These are phyloP conservation scores for Mus spicilegus DNA, from an alignment of 2,113 vertebrate species.

Conservation along the genomic window DNA sequence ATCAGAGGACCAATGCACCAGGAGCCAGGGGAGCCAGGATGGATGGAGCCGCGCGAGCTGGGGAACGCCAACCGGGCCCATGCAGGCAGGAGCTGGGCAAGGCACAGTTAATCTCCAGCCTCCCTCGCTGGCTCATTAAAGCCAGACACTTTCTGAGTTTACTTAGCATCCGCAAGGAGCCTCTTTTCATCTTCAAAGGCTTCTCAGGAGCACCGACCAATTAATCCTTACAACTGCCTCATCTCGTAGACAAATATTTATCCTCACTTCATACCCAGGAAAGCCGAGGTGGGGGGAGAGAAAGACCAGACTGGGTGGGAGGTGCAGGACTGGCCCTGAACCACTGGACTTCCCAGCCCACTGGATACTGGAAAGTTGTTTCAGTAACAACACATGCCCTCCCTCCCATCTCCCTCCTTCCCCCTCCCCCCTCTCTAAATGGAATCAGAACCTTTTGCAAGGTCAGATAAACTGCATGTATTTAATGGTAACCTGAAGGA, in stretches of 20 bases:
- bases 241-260: slow-evolving; percentile 81
- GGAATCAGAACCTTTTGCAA: slow-evolving; percentile 79
- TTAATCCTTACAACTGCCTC: slow-evolving; percentile 81
- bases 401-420: not conserved
- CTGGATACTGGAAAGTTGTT: slow-evolving; percentile 57
- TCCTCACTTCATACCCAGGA: slow-evolving; percentile 74
- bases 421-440: slow-evolving; percentile 53
- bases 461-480: slow-evolving; percentile 80
- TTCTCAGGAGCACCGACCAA: slow-evolving; percentile 75
- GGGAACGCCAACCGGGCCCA: not conserved
- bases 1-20: not conserved
- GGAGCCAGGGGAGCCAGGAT: not conserved
- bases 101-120: slow-evolving; percentile 77
- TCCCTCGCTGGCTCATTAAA: slow-evolving; percentile 77
- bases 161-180: slow-evolving; percentile 71
- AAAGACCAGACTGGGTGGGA: not conserved
- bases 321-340: not conserved
- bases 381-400: slow-evolving; percentile 47
- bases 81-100: slow-evolving; percentile 49
- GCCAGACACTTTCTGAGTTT: slow-evolving; percentile 71
- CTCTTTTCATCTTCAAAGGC: slow-evolving; percentile 84
- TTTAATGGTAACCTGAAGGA: slow-evolving; percentile 84
- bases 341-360: not conserved
- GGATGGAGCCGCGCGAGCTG: not conserved
- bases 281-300: slow-evolving; percentile 26